phyloP scores from a whole-genome alignment of 2,113 vertebrate genomes.

The Capra hircus region DNA sequence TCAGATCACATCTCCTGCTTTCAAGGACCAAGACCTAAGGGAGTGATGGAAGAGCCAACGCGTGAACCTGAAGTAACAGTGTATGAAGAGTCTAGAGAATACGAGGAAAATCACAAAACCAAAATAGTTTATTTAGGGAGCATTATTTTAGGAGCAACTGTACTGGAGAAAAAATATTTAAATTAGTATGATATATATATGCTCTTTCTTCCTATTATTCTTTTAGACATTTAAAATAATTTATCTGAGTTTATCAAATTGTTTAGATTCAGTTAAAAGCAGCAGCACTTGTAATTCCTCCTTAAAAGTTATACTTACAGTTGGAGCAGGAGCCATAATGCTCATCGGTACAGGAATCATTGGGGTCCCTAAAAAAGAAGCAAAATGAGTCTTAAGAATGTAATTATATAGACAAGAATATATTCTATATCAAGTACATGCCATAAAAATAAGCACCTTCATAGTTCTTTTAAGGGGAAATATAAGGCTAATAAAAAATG shows the following conservation, averaged over 20 bases:
- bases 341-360: slow-evolving; percentile 99
- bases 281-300: background rate
- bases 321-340: slow-evolving; percentile 92
- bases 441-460: background rate
- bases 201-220: background rate
- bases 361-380: slow-evolving; percentile 84
- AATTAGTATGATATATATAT: background rate
- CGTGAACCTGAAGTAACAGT: background rate
- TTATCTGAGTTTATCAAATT: background rate
- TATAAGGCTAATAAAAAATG: background rate
- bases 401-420: background rate
- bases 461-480: background rate
- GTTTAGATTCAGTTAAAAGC: slow-evolving; percentile 27
- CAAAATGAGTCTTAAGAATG: background rate
- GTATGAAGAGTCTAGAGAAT: background rate
- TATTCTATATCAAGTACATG: background rate
- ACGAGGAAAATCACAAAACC: background rate
- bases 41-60: background rate
- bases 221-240: slow-evolving; percentile 4
- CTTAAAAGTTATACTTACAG: slow-evolving; percentile 82
- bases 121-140: background rate
- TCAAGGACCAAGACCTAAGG: background rate
- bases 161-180: background rate
- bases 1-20: background rate
- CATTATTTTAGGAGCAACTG: background rate